Base-by-base conservation (phyloP, 2,113 vertebrate species). In the Sander vitreus region DNA sequence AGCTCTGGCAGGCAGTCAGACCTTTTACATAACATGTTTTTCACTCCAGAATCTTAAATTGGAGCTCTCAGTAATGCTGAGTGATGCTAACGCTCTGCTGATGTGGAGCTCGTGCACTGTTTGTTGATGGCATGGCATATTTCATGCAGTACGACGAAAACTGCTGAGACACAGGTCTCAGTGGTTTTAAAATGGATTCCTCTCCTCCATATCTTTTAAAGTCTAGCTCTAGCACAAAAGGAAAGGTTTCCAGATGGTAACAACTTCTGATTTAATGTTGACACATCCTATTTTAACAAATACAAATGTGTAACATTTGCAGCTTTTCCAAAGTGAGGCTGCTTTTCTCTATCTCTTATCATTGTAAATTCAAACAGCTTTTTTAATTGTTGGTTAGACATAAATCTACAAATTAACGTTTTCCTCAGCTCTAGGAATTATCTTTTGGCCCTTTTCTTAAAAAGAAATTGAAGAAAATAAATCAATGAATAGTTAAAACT, bases 11-110 rank as follows among this genome's bases (percentile, higher is more conserved):
- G 71, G 1, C 23, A 21, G 14, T 67, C 70, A 21, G 21, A 71
- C 9, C 36, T 81, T 86, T 88, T 75, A 70, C 64, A 60, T 60
- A 81, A 79, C 55, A 3, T 51, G 39, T 70, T 84, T 78, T 78
- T 75, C 78, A 67, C 86, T 81, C 25, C 25, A 70, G 4, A 53
- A 27, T 45, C 15, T 47, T 81, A 33, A 81, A 74, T 25, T 25
- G 60, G 7, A 54, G 73, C 73, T 8, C 50, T 70, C 23, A 18
- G 27, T 50, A 0, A 67, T 1, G 47, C 39, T 48, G 33, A 74
- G 33, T 2, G 67, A 70, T 19, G 54, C 59, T 67, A 69, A 59
- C 71, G 4, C n/a, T 30, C 33, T 36, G 45, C 27, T 45, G 8
- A 60, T 54, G 53, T 60, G 47, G 23, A 53, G 3, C 10, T 11